Conservation (phyloP, 2,797 vertebrate genomes). For the Craterocephalus amniculus region DNA sequence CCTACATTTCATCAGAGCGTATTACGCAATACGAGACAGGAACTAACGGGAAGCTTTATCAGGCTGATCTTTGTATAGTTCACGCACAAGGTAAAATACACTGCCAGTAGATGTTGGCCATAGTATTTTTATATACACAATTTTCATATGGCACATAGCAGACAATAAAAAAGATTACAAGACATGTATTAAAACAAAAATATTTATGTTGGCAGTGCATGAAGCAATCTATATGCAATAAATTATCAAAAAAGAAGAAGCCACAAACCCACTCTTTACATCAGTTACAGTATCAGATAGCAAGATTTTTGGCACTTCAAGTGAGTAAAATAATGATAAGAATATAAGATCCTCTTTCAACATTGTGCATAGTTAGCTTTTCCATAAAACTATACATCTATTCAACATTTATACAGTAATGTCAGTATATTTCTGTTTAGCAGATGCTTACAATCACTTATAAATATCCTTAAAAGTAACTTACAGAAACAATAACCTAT, state of each 20-base stretch:
- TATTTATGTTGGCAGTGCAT: constrained; percentile 59
- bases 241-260: constrained; percentile 60
- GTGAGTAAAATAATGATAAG: constrained; percentile 49
- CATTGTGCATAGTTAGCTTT: constrained; percentile 64
- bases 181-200: constrained; percentile 46
- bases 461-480: constrained; percentile 58
- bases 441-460: constrained; percentile 39
- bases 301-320: constrained; percentile 72
- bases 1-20: not conserved
- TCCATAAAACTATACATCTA: constrained; percentile 70
- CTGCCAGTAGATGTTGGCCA: constrained; percentile 11
- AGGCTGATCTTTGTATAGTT: not conserved
- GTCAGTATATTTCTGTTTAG: constrained; percentile 38
- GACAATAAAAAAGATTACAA: constrained; percentile 59
- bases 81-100: not conserved
- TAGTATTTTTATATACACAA: constrained; percentile 60
- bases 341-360: constrained; percentile 42
- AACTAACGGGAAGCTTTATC: not conserved
- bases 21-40: constrained; percentile 3
- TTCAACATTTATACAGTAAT: constrained; percentile 57
- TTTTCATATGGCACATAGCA: constrained; percentile 50
- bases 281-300: constrained; percentile 52
- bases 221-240: constrained; percentile 71
- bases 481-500: constrained; percentile 23
- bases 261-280: constrained; percentile 49